Conservation (phyloP, 2,113 vertebrate genomes). For the Marcusenius ussheri region DNA sequence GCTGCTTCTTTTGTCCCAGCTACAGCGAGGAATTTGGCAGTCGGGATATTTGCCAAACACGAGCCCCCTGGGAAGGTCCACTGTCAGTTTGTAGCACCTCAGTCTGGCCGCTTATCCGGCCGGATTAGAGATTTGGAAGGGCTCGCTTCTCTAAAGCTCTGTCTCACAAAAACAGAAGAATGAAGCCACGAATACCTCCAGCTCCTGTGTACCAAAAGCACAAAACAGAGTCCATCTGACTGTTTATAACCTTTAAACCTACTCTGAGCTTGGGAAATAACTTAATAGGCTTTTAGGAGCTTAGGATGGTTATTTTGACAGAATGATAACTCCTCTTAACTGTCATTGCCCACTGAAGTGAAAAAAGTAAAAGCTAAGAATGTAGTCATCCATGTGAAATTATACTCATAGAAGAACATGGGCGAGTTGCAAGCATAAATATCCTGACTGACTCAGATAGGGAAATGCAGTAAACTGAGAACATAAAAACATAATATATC, state of each 20-base stretch:
- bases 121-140: not conserved
- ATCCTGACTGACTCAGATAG: conserved; percentile 12
- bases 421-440: conserved; percentile 9
- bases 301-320: conserved; percentile 26
- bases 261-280: conserved; percentile 31
- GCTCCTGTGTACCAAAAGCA: conserved; percentile 23
- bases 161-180: conserved; percentile 9
- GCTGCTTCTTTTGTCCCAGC: not conserved
- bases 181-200: conserved; percentile 16
- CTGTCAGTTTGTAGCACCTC: not conserved
- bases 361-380: conserved; percentile 22
- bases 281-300: conserved; percentile 33
- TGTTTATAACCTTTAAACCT: conserved; percentile 35
- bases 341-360: conserved; percentile 8
- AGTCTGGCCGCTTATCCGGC: not conserved
- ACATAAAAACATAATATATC: conserved; percentile 22
- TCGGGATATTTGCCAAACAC: not conserved
- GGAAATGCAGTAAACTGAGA: conserved; percentile 19
- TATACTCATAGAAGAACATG: conserved; percentile 17
- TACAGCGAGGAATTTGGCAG: not conserved
- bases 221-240: conserved; percentile 19
- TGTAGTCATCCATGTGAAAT: conserved; percentile 27
- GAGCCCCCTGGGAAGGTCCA: not conserved
- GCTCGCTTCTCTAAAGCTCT: not conserved
- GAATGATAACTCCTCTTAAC: conserved; percentile 27